A percentile compares a stretch with the other conserved stretches of the same genome.
These are phyloP conservation scores for Cistogaster globosa DNA, from an alignment of 2,888 invertebrate genomes.

Conservation along the genomic window DNA sequence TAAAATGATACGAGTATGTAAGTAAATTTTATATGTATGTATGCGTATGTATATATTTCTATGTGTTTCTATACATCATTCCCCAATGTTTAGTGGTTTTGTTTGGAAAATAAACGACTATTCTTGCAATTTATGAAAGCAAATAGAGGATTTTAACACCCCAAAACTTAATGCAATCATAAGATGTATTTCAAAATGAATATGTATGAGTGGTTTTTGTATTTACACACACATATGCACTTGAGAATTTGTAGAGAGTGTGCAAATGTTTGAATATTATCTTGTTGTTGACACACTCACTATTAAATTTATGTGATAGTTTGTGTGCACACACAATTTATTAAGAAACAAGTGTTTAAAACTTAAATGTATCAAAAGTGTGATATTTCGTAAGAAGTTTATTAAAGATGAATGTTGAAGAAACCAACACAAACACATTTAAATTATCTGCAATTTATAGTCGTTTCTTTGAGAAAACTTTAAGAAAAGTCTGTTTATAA, in stretches of 20 bases:
- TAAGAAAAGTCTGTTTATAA: neutral
- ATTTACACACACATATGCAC: conserved; percentile 13
- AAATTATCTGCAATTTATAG: neutral
- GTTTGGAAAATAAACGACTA: conserved; percentile 20
- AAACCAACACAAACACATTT: neutral
- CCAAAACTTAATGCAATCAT: conserved; percentile 62
- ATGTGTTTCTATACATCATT: conserved; percentile 23
- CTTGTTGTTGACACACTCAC: conserved; percentile 24
- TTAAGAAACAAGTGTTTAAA: conserved; percentile 27
- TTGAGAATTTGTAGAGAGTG: conserved; percentile 1
- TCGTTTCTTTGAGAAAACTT: neutral
- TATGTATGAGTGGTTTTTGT: neutral
- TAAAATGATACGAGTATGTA: conserved; percentile 19
- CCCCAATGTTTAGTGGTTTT: conserved; percentile 57
- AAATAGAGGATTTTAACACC: conserved; percentile 66
- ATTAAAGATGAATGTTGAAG: neutral
- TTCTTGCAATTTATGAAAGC: conserved; percentile 52
- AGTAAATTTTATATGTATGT: neutral
- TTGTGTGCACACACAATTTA: conserved; percentile 24
- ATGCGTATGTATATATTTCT: neutral
- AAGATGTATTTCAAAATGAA: neutral
- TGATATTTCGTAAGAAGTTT: neutral
- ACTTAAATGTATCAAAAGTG: neutral
- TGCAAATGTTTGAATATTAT: conserved; percentile 25
- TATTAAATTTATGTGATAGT: neutral